Percentiles rank a stretch among this genome's conserved stretches.
Evolutionary conservation across 1,140 invertebrate genomes (phyloP).

Genomic region (Drosophila santomea): DNA sequence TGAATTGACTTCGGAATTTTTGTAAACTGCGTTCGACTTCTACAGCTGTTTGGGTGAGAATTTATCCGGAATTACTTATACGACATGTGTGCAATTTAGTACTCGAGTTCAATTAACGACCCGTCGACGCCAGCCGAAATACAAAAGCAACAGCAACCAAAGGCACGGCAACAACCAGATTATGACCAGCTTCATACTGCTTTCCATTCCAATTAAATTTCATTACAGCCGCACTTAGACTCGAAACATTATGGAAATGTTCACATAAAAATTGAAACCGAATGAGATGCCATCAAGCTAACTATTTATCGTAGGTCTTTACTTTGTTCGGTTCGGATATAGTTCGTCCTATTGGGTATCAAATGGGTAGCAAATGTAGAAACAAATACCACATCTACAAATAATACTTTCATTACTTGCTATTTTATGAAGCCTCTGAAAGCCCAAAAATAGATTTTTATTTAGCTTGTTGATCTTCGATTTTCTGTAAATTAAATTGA

Average conservation of each 20-base stretch:
- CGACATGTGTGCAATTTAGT: constrained; percentile 40
- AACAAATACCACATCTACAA: background rate
- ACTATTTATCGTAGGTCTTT: constrained; percentile 5
- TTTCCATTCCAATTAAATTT: constrained; percentile 44
- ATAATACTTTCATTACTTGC: background rate
- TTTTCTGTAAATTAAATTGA: no score
- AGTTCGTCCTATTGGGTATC: no score
- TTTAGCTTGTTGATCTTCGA: background rate
- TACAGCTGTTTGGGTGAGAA: constrained; percentile 25
- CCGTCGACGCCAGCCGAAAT: constrained; percentile 23
- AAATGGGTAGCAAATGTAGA: background rate
- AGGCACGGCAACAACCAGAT: constrained; percentile 24
- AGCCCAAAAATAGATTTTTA: background rate
- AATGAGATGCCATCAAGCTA: constrained; percentile 8
- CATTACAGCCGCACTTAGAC: constrained; percentile 25
- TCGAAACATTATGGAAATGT: constrained; percentile 19
- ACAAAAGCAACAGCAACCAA: constrained; percentile 16
- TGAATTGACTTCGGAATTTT: constrained; percentile 6
- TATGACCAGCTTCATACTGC: constrained; percentile 41
- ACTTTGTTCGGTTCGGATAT: constrained; percentile 1
- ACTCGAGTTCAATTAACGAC: constrained; percentile 50
- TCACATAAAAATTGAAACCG: constrained; percentile 11
- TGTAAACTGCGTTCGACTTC: background rate
- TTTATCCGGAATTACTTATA: constrained; percentile 26
- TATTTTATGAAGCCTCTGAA: background rate